A percentile compares a stretch with the other conserved stretches of the same genome.
Conservation (phyloP, 37 sponge, comb jelly and placozoan genomes). For the Hormiphora californensis region DNA sequence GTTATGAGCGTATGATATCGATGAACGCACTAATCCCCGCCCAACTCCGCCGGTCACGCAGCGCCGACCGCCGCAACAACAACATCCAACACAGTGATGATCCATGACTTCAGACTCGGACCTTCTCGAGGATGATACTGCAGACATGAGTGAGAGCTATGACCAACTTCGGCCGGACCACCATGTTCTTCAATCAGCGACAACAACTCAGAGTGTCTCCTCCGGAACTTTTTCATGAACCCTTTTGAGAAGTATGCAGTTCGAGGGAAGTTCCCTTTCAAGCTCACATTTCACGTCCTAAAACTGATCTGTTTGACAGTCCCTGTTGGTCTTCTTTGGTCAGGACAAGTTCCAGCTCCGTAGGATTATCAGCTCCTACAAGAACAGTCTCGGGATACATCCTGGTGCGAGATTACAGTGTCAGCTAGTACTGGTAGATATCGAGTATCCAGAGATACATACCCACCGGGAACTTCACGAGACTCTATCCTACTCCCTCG, state of each 20-base stretch:
- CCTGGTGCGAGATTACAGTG: background rate
- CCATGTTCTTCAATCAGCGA: conserved; percentile 15
- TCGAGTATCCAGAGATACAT: background rate
- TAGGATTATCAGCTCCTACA: background rate
- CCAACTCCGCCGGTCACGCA: too few species aligned
- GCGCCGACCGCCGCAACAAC: too few species aligned
- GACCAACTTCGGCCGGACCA: background rate
- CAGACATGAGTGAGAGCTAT: conserved; percentile 2
- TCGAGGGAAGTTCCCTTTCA: background rate
- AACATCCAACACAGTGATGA: too few species aligned
- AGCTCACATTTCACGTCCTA: background rate
- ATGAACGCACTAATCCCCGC: too few species aligned
- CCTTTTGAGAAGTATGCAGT: conserved; percentile 5
- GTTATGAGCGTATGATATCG: too few species aligned
- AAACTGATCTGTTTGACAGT: background rate
- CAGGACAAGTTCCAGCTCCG: conserved; percentile 13
- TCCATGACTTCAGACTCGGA: too few species aligned
- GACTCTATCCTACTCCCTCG: background rate
- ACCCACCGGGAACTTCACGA: background rate
- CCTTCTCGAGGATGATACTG: background rate
- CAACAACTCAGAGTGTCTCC: background rate
- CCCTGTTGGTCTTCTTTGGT: background rate
- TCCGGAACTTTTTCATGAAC: conserved; percentile 1
- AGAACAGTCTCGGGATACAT: background rate
- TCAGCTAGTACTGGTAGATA: background rate